A percentile compares a stretch with the other conserved stretches of the same genome.
These are phyloP conservation scores for Tupaia tana DNA, from an alignment of 2,113 vertebrate genomes.

Conservation along the genomic window DNA sequence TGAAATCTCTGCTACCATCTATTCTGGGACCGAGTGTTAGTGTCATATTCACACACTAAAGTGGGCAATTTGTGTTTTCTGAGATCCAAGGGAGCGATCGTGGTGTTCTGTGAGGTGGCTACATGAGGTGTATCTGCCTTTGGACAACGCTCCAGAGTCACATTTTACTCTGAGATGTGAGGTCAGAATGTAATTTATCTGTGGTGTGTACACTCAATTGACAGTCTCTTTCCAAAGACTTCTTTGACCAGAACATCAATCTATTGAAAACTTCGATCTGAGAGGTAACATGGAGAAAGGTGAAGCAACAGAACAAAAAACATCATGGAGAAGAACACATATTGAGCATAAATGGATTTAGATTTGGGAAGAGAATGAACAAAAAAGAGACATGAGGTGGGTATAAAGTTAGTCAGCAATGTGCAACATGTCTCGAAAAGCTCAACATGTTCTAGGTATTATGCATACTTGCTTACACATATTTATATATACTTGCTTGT, in stretches of 20 bases:
- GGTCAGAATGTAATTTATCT: background rate
- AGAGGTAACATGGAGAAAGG: constrained; percentile 58
- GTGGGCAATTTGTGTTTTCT: background rate
- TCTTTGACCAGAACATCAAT: constrained; percentile 64
- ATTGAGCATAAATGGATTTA: background rate
- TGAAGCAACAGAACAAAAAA: constrained; percentile 43
- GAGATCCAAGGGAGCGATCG: background rate
- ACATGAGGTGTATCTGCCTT: background rate
- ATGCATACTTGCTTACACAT: too few species aligned
- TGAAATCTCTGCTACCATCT: background rate
- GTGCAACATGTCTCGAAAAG: too few species aligned
- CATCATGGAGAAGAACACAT: constrained; percentile 42
- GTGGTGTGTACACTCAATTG: background rate
- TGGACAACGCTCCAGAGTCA: background rate
- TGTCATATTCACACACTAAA: background rate
- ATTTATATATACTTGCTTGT: too few species aligned
- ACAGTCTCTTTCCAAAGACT: constrained; percentile 61
- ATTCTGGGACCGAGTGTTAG: background rate
- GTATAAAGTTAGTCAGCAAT: background rate
- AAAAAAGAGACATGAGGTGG: background rate
- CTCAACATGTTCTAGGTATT: too few species aligned
- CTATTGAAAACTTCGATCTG: constrained; percentile 41
- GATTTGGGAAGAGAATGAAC: background rate
- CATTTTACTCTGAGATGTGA: background rate
- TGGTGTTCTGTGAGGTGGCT: background rate